Percentiles rank a stretch among this genome's conserved stretches.
Conservation (phyloP, 2,113 vertebrate species). For the Caranx ignobilis region DNA sequence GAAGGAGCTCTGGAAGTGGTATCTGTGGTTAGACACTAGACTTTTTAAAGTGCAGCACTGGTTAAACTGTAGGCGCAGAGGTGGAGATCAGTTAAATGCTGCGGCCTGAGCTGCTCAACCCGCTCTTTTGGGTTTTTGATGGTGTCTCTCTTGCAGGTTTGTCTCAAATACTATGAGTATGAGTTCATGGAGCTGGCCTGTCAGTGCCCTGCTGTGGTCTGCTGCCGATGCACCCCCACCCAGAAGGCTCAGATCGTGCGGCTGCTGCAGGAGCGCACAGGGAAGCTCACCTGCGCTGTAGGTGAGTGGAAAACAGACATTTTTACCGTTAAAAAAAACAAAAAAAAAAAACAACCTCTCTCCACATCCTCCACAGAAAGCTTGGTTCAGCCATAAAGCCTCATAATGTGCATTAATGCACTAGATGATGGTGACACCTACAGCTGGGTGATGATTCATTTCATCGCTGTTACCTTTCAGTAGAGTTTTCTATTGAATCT, state of each 20-base stretch:
- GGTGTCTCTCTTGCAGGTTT: conserved; percentile 84
- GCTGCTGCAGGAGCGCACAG: conserved; percentile 94
- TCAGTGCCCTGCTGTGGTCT: conserved; percentile 95
- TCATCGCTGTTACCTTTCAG: neutral
- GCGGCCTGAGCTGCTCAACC: neutral
- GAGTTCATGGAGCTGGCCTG: conserved; percentile 99
- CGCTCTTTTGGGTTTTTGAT: neutral
- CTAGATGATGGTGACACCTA: neutral
- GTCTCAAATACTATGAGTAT: conserved; percentile 96
- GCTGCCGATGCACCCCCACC: conserved; percentile 94
- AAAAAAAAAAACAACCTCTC: neutral
- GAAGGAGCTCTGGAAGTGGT: conserved; percentile 59
- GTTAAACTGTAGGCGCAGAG: conserved; percentile 51
- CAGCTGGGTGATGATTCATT: no score
- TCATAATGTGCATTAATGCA: neutral
- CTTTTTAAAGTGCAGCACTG: conserved; percentile 25
- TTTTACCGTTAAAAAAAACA: neutral
- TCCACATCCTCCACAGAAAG: neutral
- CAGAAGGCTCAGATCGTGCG: conserved; percentile 98
- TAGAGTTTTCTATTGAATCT: neutral
- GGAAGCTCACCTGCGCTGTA: conserved; percentile 95
- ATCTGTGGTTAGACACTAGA: conserved; percentile 61
- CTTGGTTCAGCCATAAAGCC: no score
- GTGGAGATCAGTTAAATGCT: conserved; percentile 26
- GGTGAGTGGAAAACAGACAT: conserved; percentile 79